Evolutionary conservation across 1,140 invertebrate species (phyloP).

Genomic region (Colletes latitarsis): DNA sequence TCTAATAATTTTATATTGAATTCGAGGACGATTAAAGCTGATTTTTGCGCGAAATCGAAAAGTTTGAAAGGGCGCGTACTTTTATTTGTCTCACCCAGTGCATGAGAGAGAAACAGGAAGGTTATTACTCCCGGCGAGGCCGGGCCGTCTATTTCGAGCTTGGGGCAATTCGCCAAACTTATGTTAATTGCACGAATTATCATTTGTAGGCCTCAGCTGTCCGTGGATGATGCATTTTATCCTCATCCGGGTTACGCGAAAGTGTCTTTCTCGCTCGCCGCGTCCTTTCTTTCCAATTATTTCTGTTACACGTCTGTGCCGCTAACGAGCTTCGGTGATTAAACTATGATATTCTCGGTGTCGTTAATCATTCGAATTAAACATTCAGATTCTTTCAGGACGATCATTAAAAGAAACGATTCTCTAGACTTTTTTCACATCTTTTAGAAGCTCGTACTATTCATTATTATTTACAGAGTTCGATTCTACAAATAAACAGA

Average conservation of each 20-base stretch:
- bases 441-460: no score
- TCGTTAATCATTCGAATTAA: background rate
- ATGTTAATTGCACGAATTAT: constrained; percentile 78
- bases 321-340: background rate
- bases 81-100: constrained; percentile 39
- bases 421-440: no score
- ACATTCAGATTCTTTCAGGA: background rate
- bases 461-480: no score
- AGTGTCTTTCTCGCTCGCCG: background rate
- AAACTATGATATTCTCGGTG: background rate
- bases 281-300: background rate
- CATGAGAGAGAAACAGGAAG: constrained; percentile 69
- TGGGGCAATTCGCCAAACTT: constrained; percentile 76
- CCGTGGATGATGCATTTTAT: constrained; percentile 13
- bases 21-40: no score
- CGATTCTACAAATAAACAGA: no score
- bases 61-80: background rate
- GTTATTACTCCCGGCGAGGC: constrained; percentile 76
- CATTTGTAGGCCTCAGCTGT: constrained; percentile 58
- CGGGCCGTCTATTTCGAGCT: constrained; percentile 75
- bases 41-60: background rate
- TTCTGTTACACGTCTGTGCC: background rate
- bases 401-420: background rate
- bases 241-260: constrained; percentile 5
- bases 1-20: no score